Evolutionary conservation across 2,113 vertebrate genomes (phyloP).

Genomic region (Poicephalus gulielmi): DNA sequence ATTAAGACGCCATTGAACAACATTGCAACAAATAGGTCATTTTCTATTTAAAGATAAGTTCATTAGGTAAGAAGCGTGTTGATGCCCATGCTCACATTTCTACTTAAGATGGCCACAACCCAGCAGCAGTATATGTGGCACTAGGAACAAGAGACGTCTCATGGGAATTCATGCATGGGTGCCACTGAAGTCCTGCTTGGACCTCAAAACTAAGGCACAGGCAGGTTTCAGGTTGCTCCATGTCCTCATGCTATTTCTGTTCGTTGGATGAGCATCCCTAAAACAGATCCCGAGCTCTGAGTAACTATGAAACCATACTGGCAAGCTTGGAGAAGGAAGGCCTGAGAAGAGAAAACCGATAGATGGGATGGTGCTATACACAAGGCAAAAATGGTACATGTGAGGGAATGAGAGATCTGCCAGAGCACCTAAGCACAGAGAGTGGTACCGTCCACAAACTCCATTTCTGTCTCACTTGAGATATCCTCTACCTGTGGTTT

Average conservation of each 20-base stretch:
- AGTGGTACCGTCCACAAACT: background rate
- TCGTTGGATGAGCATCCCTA: background rate
- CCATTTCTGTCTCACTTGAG: background rate
- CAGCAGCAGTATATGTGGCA: background rate
- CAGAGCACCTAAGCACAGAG: background rate
- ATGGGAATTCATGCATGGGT: background rate
- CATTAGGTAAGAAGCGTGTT: background rate
- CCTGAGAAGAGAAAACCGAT: background rate
- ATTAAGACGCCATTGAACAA: background rate
- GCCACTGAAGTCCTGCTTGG: background rate
- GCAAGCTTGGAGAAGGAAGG: background rate
- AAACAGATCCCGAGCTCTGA: background rate
- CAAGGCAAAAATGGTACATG: background rate
- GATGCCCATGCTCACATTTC: background rate
- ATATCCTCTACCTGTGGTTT: background rate
- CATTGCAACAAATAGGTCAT: background rate
- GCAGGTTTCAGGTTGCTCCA: background rate
- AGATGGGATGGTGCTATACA: background rate
- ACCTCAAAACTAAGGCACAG: background rate
- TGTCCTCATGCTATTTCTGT: background rate
- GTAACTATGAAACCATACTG: background rate
- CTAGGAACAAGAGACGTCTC: background rate
- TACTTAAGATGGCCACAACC: background rate
- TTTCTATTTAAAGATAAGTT: background rate
- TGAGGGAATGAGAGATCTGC: background rate